Evolutionary conservation across 2,888 invertebrate genomes (phyloP), one percentile per base, ranked within the genome.

Genomic region (Ectropis crepuscularia): DNA sequence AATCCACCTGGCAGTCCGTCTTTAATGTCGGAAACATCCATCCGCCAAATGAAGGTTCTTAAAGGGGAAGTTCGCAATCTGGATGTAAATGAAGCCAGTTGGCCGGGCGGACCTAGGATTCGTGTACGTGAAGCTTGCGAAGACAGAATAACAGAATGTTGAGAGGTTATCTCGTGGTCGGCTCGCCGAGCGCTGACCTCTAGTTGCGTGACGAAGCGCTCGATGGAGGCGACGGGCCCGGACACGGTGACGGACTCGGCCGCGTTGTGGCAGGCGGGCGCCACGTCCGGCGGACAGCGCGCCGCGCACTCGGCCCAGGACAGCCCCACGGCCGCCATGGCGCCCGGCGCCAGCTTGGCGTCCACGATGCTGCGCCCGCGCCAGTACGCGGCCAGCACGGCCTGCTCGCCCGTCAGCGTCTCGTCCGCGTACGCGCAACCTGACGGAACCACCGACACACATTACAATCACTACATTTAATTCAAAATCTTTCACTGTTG

Each of bases 391-490:
- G 98, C 96, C 75, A 99, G 90, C 60, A 99, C 96, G 0, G 98
- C 96, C 91, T 99, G 99, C 85, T 98, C 98, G 2, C 97, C 96
- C 7, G 98, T 98, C 78, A 99, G 96, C 53, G 98, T 97, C 10
- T 98, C 98, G 93, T 99, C 99, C 39, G 98, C 99, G 90, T 99
- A 99, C 11, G 98, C 99, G 88, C 99, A 99, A 1, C 98, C 98
- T 83, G 94, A 75, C 43, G 37, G 49, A 6, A 12, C 28, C 11
- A 12, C 9, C 7, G 11, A 2, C 47, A n/a, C 11, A 47, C 43
- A 28, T 11, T 10, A 11, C 37, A 5, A 10, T 28, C 8, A 10
- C 8, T 12, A 4, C 16, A 28, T 28, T 28, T 28, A 28, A 2
- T 28, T 28, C 4, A 28, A 28, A 28, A 4, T 28, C 16, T 28